Evolutionary conservation across 2,888 invertebrate species (phyloP).

Genomic region (Alloplasta piceator): DNA sequence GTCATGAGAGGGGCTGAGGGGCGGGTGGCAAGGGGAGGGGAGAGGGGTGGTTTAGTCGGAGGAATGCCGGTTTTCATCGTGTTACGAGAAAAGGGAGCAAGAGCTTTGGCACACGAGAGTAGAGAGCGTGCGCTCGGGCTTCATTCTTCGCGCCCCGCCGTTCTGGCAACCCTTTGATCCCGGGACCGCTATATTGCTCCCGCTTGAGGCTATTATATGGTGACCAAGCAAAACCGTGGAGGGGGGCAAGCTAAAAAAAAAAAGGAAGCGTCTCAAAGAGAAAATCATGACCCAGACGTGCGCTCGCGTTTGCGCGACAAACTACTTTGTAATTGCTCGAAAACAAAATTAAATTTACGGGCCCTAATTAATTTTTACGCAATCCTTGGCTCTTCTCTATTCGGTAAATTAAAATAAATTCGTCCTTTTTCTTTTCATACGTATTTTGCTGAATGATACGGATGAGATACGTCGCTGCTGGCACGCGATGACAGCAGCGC

Average conservation of each 20-base stretch:
- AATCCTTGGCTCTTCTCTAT: no score
- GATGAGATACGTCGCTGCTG: no score
- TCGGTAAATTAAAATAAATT: no score
- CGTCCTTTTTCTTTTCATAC: no score
- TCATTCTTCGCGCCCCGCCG: constrained; percentile 67
- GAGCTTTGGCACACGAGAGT: constrained; percentile 18
- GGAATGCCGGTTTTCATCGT: constrained; percentile 45
- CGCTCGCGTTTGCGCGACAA: constrained; percentile 12
- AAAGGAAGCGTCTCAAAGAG: constrained; percentile 40
- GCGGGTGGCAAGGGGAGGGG: constrained; percentile 6
- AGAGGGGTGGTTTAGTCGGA: constrained; percentile 1
- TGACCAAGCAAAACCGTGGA: constrained; percentile 31
- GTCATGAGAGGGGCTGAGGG: no score
- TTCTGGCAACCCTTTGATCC: constrained; percentile 67
- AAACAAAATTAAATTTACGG: constrained; percentile 38
- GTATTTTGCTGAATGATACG: no score
- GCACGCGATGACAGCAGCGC: no score
- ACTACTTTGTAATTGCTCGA: constrained; percentile 12
- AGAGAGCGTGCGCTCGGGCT: constrained; percentile 53
- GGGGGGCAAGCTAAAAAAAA: no score
- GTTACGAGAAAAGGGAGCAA: constrained; percentile 38
- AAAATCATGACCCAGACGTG: constrained; percentile 42
- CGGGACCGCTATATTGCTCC: constrained; percentile 45
- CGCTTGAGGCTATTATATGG: constrained; percentile 55
- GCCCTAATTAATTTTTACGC: constrained; percentile 45